Conservation (phyloP, 2,888 invertebrate species). For the Cryptophagus acutangulus region DNA sequence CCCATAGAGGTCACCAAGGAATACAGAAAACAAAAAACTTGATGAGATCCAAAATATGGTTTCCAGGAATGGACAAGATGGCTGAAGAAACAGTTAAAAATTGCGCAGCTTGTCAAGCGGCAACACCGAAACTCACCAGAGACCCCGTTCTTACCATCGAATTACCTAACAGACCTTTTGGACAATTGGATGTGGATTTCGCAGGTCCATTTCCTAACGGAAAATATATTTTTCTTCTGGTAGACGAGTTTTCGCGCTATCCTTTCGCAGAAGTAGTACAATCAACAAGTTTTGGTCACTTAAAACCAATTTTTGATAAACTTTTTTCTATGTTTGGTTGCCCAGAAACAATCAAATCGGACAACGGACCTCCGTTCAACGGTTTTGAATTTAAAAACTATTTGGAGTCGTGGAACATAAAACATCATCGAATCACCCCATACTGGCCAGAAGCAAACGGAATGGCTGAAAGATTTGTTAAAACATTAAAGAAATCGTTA, state of each 20-base stretch:
- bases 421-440: slow-evolving; percentile 18
- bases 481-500: slow-evolving; percentile 16
- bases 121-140: background rate
- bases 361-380: slow-evolving; percentile 20
- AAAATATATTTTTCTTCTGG: slow-evolving; percentile 5
- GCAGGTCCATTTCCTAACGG: slow-evolving; percentile 16
- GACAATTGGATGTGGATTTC: slow-evolving; percentile 15
- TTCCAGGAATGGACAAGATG: slow-evolving; percentile 14
- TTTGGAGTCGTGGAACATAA: slow-evolving; percentile 10
- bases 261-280: slow-evolving; percentile 13
- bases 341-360: slow-evolving; percentile 12
- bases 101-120: background rate
- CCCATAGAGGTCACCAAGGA: slow-evolving; percentile 20
- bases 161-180: slow-evolving; percentile 10
- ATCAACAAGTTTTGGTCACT: slow-evolving; percentile 12
- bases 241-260: slow-evolving; percentile 17
- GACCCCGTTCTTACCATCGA: background rate
- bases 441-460: slow-evolving; percentile 25
- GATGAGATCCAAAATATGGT: slow-evolving; percentile 20
- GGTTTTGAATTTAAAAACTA: slow-evolving; percentile 14
- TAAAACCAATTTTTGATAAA: slow-evolving; percentile 12
- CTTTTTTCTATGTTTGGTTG: slow-evolving; percentile 13
- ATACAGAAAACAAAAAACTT: slow-evolving; percentile 18
- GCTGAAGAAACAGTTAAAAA: background rate
- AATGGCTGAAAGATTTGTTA: slow-evolving; percentile 18